phyloP scores from a whole-genome alignment of 2,888 invertebrate species.

The Athripsodes cinereus region DNA sequence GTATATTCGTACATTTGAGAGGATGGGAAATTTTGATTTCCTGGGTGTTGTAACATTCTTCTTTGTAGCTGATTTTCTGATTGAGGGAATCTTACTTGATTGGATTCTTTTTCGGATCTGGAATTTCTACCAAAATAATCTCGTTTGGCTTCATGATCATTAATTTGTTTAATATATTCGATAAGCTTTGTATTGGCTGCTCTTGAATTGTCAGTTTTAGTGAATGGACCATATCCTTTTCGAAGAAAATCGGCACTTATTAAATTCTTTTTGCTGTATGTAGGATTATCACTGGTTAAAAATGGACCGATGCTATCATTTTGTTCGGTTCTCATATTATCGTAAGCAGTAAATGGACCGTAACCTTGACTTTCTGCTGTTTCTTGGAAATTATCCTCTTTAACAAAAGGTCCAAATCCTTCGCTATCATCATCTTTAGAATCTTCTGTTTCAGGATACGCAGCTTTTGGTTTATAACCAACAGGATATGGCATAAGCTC shows the following conservation, averaged over 20 bases:
- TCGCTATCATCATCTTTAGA: constrained; percentile 40
- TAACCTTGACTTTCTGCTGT: constrained; percentile 31
- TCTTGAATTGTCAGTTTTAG: constrained; percentile 56
- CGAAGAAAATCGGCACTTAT: constrained; percentile 43
- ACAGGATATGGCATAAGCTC: constrained; percentile 70
- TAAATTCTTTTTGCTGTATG: constrained; percentile 40
- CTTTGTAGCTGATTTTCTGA: constrained; percentile 57
- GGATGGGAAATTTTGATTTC: constrained; percentile 57
- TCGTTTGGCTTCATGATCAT: constrained; percentile 56
- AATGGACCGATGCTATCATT: constrained; percentile 39
- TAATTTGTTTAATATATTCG: constrained; percentile 62
- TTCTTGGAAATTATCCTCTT: constrained; percentile 54
- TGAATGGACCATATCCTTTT: constrained; percentile 55
- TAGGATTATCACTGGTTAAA: constrained; percentile 38
- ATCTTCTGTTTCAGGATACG: constrained; percentile 53
- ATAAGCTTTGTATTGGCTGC: constrained; percentile 53
- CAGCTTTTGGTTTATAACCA: constrained; percentile 59
- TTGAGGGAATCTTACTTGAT: constrained; percentile 41
- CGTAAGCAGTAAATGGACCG: constrained; percentile 57
- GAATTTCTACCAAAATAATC: constrained; percentile 54
- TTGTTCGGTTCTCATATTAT: constrained; percentile 46
- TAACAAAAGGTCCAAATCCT: constrained; percentile 53
- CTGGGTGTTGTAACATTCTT: constrained; percentile 64
- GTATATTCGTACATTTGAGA: constrained; percentile 54
- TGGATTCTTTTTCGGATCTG: constrained; percentile 43